Conservation (phyloP, 1,140 invertebrate genomes). For the Holotrichia oblita region DNA sequence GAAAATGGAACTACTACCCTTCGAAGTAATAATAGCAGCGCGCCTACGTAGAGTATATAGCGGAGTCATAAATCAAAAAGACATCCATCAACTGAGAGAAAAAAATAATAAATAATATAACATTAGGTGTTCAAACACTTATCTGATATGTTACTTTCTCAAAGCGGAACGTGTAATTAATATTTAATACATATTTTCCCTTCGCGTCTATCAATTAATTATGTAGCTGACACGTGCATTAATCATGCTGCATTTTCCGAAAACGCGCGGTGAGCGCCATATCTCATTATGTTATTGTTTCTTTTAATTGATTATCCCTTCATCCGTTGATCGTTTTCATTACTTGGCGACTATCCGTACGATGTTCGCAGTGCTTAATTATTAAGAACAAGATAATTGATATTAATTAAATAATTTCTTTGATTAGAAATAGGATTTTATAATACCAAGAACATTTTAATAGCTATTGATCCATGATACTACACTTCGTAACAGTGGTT, state of each 20-base stretch:
- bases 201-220: background rate
- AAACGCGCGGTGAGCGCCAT: background rate
- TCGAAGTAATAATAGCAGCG: background rate
- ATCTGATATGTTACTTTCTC: conserved; percentile 17
- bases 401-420: background rate
- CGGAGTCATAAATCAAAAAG: background rate
- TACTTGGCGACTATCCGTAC: background rate
- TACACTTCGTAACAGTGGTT: too few species aligned
- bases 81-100: background rate
- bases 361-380: background rate
- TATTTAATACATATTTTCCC: conserved; percentile 5
- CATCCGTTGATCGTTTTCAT: background rate
- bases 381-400: background rate
- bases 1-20: background rate
- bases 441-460: too few species aligned
- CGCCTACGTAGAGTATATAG: background rate
- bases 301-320: conserved; percentile 6
- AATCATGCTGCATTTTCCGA: conserved; percentile 7
- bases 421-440: background rate
- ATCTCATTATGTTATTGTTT: conserved; percentile 13
- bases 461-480: too few species aligned
- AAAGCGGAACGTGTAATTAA: background rate
- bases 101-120: background rate
- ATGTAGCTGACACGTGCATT: background rate
- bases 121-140: conserved; percentile 8